Percentiles rank a stretch among this genome's conserved stretches.
phyloP scores from a whole-genome alignment of 2,113 vertebrate genomes.

The Noctilio leporinus region DNA sequence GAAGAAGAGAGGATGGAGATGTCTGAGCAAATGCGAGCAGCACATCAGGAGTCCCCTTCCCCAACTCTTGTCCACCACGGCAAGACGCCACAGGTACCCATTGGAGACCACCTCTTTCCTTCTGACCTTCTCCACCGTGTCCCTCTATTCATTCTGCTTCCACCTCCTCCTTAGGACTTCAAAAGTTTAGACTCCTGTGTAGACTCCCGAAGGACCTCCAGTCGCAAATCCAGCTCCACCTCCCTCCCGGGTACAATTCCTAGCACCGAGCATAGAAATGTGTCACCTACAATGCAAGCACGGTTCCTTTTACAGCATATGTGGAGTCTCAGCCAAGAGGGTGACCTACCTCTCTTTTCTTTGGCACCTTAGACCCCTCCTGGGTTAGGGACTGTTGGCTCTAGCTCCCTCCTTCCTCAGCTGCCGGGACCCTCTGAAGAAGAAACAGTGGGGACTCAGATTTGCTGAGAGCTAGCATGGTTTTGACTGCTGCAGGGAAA shows the following conservation, averaged over 20 bases:
- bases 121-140: neutral
- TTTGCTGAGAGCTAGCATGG: neutral
- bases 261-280: neutral
- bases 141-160: neutral
- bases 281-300: neutral
- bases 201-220: neutral
- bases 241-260: neutral
- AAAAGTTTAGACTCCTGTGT: neutral
- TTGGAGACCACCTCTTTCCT: neutral
- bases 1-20: neutral
- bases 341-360: slow-evolving; percentile 39
- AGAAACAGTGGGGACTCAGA: neutral
- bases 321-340: neutral
- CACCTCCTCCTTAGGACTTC: neutral
- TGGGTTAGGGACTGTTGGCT: neutral
- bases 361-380: neutral
- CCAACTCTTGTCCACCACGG: neutral
- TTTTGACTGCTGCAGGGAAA: slow-evolving; percentile 26
- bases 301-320: neutral
- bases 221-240: neutral
- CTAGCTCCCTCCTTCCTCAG: neutral
- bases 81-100: neutral
- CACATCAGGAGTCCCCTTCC: neutral
- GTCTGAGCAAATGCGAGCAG: neutral
- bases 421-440: slow-evolving; percentile 21